Conservation (phyloP, 1,140 invertebrate species). For the Drosophila baimaii region DNA sequence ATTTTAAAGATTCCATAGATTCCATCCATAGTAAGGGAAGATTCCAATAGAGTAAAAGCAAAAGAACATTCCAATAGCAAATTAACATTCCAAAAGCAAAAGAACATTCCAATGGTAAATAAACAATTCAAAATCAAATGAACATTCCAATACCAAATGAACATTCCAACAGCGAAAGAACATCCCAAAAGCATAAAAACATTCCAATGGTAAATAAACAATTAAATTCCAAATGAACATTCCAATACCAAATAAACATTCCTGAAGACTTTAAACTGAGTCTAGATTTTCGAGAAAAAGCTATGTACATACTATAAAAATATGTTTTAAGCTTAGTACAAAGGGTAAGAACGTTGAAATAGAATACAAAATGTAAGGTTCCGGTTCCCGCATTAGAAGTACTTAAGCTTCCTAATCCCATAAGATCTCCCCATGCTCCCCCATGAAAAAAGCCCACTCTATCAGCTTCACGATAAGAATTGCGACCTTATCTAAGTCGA, state of each 20-base stretch:
- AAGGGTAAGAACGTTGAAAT: too few relatives aligned
- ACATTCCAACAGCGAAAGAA: not conserved
- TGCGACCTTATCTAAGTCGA: not conserved
- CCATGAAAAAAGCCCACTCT: slow-evolving; percentile 2
- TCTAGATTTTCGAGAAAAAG: too few relatives aligned
- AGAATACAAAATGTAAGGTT: not conserved
- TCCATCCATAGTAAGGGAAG: not conserved
- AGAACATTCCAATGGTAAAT: not conserved
- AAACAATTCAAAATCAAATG: not conserved
- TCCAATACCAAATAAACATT: not conserved
- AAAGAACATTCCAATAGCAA: not conserved
- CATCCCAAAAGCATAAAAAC: not conserved
- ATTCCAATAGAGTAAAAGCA: not conserved
- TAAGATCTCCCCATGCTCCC: not conserved
- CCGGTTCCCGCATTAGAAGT: not conserved
- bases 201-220: not conserved
- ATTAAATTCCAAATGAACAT: not conserved
- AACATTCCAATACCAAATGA: not conserved
- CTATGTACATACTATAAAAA: too few relatives aligned
- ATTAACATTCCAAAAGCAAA: not conserved
- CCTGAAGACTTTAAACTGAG: not conserved
- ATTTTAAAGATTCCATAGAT: too few relatives aligned
- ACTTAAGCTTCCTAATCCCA: not conserved
- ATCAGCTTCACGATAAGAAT: slow-evolving; percentile 8
- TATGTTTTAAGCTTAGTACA: too few relatives aligned